Evolutionary conservation across 2,888 invertebrate species (phyloP).

Genomic region (Pyralis farinalis): DNA sequence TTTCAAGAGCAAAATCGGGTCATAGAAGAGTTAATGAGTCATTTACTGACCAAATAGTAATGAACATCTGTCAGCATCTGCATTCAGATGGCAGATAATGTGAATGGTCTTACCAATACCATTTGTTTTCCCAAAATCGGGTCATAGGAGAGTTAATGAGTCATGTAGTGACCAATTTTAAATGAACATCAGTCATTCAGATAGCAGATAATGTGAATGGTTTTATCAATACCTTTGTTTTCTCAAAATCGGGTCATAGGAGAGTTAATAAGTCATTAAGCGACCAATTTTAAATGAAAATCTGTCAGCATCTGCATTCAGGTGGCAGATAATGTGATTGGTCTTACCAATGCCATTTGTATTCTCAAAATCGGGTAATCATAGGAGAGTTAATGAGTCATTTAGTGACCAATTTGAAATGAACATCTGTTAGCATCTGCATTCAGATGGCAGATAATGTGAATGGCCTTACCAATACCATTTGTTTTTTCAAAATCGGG

Average conservation of each 20-base stretch:
- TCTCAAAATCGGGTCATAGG: conserved; percentile 97
- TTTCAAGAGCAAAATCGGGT: conserved; percentile 97
- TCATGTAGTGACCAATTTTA: no score
- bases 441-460: conserved; percentile 20
- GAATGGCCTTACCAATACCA: conserved; percentile 72
- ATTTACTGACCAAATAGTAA: no score
- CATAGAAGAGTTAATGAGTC: no score
- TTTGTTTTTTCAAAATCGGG: conserved; percentile 95
- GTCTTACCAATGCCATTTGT: conserved; percentile 82
- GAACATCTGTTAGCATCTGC: no score
- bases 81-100: conserved; percentile 21
- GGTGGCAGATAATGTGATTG: conserved; percentile 21
- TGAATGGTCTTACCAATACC: conserved; percentile 71
- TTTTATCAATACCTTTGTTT: conserved; percentile 84
- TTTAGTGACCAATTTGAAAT: no score
- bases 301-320: conserved; percentile 26
- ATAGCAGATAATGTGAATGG: conserved; percentile 21
- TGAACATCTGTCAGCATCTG: no score
- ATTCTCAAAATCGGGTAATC: conserved; percentile 97
- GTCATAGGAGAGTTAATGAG: no score
- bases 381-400: no score
- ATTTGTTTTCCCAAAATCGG: conserved; percentile 94
- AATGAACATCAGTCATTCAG: no score
- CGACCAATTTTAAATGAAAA: no score
- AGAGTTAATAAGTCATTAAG: no score